phyloP scores from a whole-genome alignment of 2,113 vertebrate genomes.

The Halichoerus grypus region DNA sequence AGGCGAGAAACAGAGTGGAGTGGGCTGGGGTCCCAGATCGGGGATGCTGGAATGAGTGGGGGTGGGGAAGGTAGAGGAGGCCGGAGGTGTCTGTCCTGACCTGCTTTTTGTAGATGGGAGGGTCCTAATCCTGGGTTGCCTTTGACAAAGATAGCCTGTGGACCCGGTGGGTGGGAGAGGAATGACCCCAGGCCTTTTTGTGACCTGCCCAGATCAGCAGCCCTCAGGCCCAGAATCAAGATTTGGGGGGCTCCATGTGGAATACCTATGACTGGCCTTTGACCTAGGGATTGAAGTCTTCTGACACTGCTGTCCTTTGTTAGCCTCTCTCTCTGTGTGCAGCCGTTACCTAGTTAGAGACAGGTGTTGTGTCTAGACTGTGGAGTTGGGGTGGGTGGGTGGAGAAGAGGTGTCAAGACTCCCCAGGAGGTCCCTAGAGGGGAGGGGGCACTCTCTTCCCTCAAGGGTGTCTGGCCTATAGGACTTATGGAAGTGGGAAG shows the following conservation, averaged over 20 bases:
- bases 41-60: neutral
- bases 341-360: neutral
- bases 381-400: too few species aligned
- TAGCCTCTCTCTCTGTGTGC: neutral
- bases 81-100: neutral
- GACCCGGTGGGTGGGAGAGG: neutral
- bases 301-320: neutral
- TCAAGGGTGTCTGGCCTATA: conserved; percentile 43
- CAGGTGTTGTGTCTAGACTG: neutral
- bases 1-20: neutral
- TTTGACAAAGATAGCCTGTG: neutral
- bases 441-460: conserved; percentile 13
- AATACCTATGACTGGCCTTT: conserved; percentile 36
- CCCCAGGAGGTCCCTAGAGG: neutral
- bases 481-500: conserved; percentile 72
- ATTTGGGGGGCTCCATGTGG: neutral
- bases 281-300: neutral
- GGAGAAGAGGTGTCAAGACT: neutral
- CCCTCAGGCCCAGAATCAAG: neutral
- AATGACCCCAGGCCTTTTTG: neutral
- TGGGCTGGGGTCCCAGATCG: neutral
- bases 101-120: conserved; percentile 1
- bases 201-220: neutral
- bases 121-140: neutral
- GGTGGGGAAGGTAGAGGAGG: neutral